phyloP scores from a whole-genome alignment of 2,797 vertebrate species.

The Neosilurus mollespiculum region DNA sequence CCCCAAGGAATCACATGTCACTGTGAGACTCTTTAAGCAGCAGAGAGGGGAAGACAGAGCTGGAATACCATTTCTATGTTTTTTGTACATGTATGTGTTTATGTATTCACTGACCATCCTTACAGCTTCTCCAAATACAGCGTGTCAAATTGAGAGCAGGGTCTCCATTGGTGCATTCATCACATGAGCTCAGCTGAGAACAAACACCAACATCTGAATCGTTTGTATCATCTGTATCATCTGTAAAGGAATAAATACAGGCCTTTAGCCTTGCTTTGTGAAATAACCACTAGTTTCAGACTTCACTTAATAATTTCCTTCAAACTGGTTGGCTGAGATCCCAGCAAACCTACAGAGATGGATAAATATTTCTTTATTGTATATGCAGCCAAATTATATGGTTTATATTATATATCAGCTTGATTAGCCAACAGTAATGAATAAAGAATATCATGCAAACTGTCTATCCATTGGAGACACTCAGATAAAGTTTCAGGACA shows the following conservation, averaged over 20 bases:
- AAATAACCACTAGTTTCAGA: conserved; percentile 1
- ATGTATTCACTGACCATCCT: conserved; percentile 64
- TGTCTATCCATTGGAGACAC: neutral
- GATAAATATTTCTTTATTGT: neutral
- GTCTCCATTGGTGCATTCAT: conserved; percentile 69
- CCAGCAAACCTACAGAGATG: neutral
- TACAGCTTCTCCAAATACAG: conserved; percentile 77
- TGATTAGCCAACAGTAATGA: neutral
- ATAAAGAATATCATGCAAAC: neutral
- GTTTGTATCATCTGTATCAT: conserved; percentile 51
- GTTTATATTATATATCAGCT: neutral
- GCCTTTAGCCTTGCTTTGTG: neutral
- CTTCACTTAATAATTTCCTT: neutral
- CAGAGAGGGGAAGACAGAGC: neutral
- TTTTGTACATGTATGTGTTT: conserved; percentile 38
- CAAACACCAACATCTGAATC: conserved; percentile 61
- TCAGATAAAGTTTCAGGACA: neutral
- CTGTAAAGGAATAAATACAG: conserved; percentile 32
- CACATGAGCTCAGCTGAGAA: conserved; percentile 72
- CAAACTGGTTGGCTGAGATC: neutral
- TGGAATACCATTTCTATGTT: conserved; percentile 13
- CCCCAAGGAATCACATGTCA: conserved; percentile 71
- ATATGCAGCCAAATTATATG: neutral
- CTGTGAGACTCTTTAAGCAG: conserved; percentile 22
- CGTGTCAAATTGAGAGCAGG: conserved; percentile 73